Evolutionary conservation across 2,113 vertebrate species (phyloP).

Genomic region (Caracal caracal): DNA sequence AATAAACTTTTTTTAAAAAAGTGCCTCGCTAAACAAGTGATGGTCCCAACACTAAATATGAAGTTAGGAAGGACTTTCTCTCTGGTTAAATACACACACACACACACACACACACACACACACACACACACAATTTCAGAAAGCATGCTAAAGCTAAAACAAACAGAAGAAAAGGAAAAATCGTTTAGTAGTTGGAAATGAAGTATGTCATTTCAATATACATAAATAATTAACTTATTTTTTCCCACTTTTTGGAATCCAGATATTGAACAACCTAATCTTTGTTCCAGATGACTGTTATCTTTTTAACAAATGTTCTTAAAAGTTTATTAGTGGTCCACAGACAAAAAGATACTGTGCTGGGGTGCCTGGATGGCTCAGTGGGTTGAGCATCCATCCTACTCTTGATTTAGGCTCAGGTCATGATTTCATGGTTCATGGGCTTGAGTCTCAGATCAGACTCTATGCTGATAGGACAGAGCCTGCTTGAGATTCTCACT

Average conservation of each 20-base stretch:
- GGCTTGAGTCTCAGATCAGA: no score
- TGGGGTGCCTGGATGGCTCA: no score
- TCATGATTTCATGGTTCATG: no score
- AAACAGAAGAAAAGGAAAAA: conserved; percentile 1
- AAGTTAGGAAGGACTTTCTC: neutral
- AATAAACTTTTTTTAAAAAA: neutral
- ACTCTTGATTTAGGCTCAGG: no score
- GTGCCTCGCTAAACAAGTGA: neutral
- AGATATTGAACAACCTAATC: neutral
- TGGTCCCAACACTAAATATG: neutral
- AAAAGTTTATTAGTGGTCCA: conserved; percentile 16
- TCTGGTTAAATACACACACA: neutral
- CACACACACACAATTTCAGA: neutral
- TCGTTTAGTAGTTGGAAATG: neutral
- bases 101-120: neutral
- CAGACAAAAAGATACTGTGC: neutral
- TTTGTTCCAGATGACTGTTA: neutral
- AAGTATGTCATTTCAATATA: neutral
- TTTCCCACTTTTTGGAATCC: neutral
- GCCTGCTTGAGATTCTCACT: no score
- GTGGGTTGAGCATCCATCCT: no score
- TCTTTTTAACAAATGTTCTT: conserved; percentile 22
- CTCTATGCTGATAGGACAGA: no score
- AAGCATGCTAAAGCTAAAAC: neutral
- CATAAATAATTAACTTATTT: neutral